These are phyloP conservation scores for Craterocephalus amniculus DNA, from an alignment of 2,797 vertebrate species.

Conservation along the genomic window DNA sequence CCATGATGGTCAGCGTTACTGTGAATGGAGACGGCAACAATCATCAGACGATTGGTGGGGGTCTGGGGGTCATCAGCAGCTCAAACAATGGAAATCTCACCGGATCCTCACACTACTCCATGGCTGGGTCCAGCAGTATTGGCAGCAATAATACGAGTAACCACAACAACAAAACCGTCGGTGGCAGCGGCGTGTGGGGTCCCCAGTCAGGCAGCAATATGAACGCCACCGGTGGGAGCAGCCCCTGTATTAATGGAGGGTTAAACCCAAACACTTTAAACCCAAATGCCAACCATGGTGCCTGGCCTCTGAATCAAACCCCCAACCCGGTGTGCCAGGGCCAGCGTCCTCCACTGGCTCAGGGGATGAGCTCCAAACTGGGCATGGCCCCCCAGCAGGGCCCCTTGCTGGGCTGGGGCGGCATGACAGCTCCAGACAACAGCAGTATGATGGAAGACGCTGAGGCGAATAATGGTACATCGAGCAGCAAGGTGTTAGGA, in stretches of 20 bases:
- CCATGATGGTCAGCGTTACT: constrained; percentile 70
- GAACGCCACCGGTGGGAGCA: constrained; percentile 64
- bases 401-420: constrained; percentile 88
- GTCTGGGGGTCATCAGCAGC: constrained; percentile 76
- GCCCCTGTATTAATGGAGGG: constrained; percentile 90
- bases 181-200: constrained; percentile 88
- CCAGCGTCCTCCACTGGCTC: constrained; percentile 89
- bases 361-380: constrained; percentile 89
- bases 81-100: constrained; percentile 83
- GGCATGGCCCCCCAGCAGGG: constrained; percentile 87
- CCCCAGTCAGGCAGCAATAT: constrained; percentile 78
- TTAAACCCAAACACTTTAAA: constrained; percentile 95
- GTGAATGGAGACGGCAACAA: constrained; percentile 77
- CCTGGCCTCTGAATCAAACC: constrained; percentile 89
- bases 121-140: constrained; percentile 74
- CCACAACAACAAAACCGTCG: constrained; percentile 84
- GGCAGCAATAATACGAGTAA: constrained; percentile 94
- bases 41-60: constrained; percentile 73
- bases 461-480: constrained; percentile 93
- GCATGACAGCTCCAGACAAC: constrained; percentile 87
- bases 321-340: constrained; percentile 85
- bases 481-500: constrained; percentile 88
- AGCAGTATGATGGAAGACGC: constrained; percentile 84
- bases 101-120: constrained; percentile 79
- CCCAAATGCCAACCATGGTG: constrained; percentile 95